Conservation (phyloP, 2,113 vertebrate species). For the Pachypanchax playfairii region DNA sequence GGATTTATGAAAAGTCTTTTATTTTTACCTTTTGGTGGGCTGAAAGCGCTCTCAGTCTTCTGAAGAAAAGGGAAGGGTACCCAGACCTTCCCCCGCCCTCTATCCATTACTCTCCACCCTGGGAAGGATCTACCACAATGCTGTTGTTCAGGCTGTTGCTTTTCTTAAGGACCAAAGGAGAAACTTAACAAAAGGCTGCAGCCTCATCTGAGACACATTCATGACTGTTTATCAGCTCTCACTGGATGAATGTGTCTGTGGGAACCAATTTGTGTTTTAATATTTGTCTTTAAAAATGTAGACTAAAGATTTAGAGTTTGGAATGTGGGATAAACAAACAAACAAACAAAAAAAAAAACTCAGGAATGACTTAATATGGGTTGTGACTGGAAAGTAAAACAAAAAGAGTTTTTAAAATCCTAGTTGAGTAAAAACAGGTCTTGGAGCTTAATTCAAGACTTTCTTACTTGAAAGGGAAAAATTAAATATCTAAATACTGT, state of each 20-base stretch:
- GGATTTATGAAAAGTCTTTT: conserved; percentile 41
- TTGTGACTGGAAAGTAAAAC: no score
- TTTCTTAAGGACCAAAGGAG: conserved; percentile 27
- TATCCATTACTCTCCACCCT: conserved; percentile 31
- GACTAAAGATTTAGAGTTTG: neutral
- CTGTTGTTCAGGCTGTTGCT: conserved; percentile 38
- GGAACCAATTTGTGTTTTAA: conserved; percentile 12
- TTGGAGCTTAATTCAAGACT: no score
- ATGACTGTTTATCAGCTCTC: conserved; percentile 26
- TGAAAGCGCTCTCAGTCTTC: conserved; percentile 33
- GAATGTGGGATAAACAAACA: no score
- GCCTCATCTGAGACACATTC: conserved; percentile 34
- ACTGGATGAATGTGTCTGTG: conserved; percentile 22
- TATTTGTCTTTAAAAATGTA: neutral
- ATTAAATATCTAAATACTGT: no score
- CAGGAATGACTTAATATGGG: no score
- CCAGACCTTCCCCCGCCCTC: conserved; percentile 31
- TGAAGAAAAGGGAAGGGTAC: conserved; percentile 48
- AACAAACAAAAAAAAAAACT: no score
- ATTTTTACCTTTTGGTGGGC: conserved; percentile 20
- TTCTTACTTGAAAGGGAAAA: no score
- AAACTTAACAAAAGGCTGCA: conserved; percentile 45
- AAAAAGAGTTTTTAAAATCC: no score
- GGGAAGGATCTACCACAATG: conserved; percentile 56
- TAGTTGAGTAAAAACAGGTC: no score